Percentiles rank a stretch among this genome's conserved stretches.
Evolutionary conservation across 1,140 invertebrate genomes (phyloP).

Genomic region (Paracyclopina nana): DNA sequence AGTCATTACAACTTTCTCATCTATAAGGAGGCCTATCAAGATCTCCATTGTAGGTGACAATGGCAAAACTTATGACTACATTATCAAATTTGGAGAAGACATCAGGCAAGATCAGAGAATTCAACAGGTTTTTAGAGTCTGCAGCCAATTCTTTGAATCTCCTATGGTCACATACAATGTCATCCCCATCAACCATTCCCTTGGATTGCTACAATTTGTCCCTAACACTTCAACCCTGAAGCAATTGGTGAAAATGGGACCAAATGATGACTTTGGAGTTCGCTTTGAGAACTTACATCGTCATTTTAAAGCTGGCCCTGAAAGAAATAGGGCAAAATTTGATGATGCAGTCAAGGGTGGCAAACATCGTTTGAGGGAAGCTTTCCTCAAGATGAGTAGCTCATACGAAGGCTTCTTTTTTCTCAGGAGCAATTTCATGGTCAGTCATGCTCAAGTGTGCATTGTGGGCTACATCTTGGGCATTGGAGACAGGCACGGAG

Average conservation of each 20-base stretch:
- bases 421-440: background rate
- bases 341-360: background rate
- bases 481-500: background rate
- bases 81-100: background rate
- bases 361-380: background rate
- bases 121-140: background rate
- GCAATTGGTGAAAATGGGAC: background rate
- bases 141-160: background rate
- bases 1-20: background rate
- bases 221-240: background rate
- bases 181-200: background rate
- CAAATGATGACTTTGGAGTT: background rate
- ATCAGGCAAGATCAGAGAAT: background rate
- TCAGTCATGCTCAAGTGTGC: background rate
- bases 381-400: background rate
- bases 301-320: background rate
- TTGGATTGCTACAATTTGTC: background rate
- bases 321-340: too few relatives aligned
- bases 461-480: background rate
- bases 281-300: too few relatives aligned
- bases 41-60: background rate
- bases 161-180: background rate
- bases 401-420: background rate
- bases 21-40: background rate
- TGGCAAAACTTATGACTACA: background rate